Evolutionary conservation across 2,888 invertebrate species (phyloP).

Genomic region (Gortyna flavago): DNA sequence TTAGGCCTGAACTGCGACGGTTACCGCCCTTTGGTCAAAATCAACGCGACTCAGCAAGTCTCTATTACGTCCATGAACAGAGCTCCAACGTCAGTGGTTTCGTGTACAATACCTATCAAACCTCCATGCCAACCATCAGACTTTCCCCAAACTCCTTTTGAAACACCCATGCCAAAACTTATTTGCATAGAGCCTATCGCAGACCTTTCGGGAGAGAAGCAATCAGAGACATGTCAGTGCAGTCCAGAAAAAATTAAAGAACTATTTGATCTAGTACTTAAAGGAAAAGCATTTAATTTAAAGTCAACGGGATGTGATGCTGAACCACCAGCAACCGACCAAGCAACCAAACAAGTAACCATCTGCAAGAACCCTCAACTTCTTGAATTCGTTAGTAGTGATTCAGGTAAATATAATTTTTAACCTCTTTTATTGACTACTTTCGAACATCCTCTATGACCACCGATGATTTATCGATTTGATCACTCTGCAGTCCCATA

Average conservation of each 20-base stretch:
- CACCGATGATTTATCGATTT: not conserved
- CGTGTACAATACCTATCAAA: conserved; percentile 31
- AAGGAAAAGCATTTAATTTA: conserved; percentile 23
- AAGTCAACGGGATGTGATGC: conserved; percentile 28
- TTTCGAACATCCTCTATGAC: not conserved
- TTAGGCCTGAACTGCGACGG: conserved; percentile 23
- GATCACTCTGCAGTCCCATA: not conserved
- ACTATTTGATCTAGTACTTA: conserved; percentile 37
- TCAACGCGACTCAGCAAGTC: conserved; percentile 43
- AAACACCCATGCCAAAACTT: not conserved
- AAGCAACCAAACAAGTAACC: not conserved
- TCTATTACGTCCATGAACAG: conserved; percentile 27
- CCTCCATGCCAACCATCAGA: not conserved
- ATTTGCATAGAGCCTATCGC: not conserved
- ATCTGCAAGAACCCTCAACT: not conserved
- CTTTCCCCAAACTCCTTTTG: not conserved
- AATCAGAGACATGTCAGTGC: conserved; percentile 35
- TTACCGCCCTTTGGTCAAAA: not conserved
- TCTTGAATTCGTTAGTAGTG: not conserved
- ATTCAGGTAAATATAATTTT: conserved; percentile 14
- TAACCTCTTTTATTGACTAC: not conserved
- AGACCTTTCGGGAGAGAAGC: not conserved
- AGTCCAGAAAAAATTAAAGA: conserved; percentile 46
- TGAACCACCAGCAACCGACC: not conserved
- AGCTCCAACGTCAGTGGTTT: conserved; percentile 10